These are phyloP conservation scores for Oxyscelio sp. DNA, from an alignment of 2,888 invertebrate genomes.

Conservation along the genomic window DNA sequence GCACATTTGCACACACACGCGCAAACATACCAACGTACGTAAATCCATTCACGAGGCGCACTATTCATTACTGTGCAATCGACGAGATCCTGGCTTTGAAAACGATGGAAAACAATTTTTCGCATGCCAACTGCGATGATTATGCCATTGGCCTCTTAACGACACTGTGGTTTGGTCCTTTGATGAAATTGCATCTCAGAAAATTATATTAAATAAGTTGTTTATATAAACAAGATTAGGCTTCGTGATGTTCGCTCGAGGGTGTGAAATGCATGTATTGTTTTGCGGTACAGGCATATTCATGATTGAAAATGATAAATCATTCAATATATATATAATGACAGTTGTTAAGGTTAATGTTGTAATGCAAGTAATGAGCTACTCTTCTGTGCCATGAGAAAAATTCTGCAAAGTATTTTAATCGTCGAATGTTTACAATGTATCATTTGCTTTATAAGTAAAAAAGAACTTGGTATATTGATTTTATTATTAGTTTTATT, in stretches of 20 bases:
- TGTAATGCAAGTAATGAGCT: slow-evolving; percentile 3
- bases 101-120: slow-evolving; percentile 35
- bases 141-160: slow-evolving; percentile 55
- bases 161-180: slow-evolving; percentile 33
- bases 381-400: slow-evolving; percentile 19
- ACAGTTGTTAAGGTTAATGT: slow-evolving; percentile 10
- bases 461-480: too few species aligned
- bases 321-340: slow-evolving; percentile 19
- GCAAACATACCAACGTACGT: background rate
- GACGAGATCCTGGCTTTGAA: slow-evolving; percentile 58
- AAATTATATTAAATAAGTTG: slow-evolving; percentile 49
- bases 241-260: slow-evolving; percentile 19
- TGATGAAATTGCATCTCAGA: slow-evolving; percentile 21
- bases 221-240: slow-evolving; percentile 33
- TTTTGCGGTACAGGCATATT: slow-evolving; percentile 4
- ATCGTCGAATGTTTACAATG: too few species aligned
- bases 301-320: slow-evolving; percentile 26
- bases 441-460: too few species aligned
- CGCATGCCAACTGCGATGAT: slow-evolving; percentile 41
- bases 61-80: slow-evolving; percentile 63
- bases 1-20: slow-evolving; percentile 1
- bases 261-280: slow-evolving; percentile 26
- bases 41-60: slow-evolving; percentile 42
- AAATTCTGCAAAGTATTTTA: background rate
- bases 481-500: too few species aligned